A percentile compares a stretch with the other conserved stretches of the same genome.
Conservation (phyloP, 2,113 vertebrate species). For the Pelecanus crispus region DNA sequence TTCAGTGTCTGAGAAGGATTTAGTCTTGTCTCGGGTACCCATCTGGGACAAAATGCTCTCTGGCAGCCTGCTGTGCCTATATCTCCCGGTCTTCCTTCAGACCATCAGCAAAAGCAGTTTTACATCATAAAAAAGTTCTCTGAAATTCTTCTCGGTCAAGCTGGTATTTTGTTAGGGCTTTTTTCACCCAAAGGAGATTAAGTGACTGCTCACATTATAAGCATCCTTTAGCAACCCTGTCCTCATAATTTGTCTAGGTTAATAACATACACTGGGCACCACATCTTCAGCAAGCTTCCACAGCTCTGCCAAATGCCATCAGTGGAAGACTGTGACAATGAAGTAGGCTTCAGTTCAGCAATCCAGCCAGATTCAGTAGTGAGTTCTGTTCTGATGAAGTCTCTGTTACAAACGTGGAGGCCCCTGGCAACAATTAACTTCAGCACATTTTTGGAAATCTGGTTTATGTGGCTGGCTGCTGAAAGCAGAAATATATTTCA, state of each 20-base stretch:
- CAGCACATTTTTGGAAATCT: background rate
- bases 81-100: background rate
- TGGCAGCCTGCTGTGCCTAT: background rate
- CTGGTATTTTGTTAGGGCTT: background rate
- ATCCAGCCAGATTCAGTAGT: background rate
- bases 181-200: background rate
- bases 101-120: background rate
- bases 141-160: background rate
- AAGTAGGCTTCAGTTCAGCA: background rate
- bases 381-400: background rate
- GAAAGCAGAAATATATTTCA: background rate
- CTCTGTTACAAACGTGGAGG: background rate
- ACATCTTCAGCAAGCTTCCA: background rate
- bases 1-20: conserved; percentile 10
- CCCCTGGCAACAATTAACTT: background rate
- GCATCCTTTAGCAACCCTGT: background rate
- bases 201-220: background rate
- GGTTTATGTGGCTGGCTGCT: background rate
- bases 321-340: background rate
- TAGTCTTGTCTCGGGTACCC: background rate
- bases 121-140: background rate
- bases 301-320: background rate
- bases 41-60: conserved; percentile 2
- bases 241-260: background rate
- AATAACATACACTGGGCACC: background rate